Conservation (phyloP, 1,140 invertebrate species). For the Condylostylus longicornis region DNA sequence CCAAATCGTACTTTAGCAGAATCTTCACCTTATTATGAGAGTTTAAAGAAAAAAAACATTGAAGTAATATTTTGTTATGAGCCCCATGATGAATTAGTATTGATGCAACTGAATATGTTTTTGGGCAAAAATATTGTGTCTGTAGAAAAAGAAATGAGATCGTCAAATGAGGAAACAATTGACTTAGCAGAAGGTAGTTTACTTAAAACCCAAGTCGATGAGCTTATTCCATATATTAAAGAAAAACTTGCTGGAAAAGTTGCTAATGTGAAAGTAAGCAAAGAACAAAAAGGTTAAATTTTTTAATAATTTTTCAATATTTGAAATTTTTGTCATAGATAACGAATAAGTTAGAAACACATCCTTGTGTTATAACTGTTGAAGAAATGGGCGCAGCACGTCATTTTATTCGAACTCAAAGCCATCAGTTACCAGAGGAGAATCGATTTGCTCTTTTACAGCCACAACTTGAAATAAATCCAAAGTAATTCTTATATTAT, state of each 20-base stretch:
- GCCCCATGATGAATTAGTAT: conserved; percentile 86
- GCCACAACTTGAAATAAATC: conserved; percentile 86
- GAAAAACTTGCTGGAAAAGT: conserved; percentile 61
- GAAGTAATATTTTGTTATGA: conserved; percentile 95
- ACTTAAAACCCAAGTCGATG: conserved; percentile 53
- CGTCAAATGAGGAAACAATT: conserved; percentile 40
- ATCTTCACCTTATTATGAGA: conserved; percentile 88
- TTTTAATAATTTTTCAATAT: not conserved
- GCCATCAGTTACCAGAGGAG: conserved; percentile 69
- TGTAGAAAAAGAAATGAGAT: conserved; percentile 86
- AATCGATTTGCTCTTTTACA: conserved; percentile 73
- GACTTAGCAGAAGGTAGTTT: conserved; percentile 47
- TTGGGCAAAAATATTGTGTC: conserved; percentile 65
- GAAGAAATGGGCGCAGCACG: conserved; percentile 91
- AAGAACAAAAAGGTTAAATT: conserved; percentile 15
- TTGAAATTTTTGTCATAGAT: conserved; percentile 36
- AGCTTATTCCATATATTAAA: conserved; percentile 65
- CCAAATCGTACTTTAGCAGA: conserved; percentile 84
- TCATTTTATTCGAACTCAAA: conserved; percentile 84
- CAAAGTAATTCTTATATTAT: conserved; percentile 48
- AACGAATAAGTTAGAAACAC: conserved; percentile 66
- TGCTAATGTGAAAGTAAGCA: conserved; percentile 56
- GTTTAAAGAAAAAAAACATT: conserved; percentile 67
- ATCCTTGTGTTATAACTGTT: conserved; percentile 88
- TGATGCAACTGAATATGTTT: conserved; percentile 79